These are phyloP conservation scores for Ericerus pela DNA, from an alignment of 1,140 invertebrate genomes.

Conservation along the genomic window DNA sequence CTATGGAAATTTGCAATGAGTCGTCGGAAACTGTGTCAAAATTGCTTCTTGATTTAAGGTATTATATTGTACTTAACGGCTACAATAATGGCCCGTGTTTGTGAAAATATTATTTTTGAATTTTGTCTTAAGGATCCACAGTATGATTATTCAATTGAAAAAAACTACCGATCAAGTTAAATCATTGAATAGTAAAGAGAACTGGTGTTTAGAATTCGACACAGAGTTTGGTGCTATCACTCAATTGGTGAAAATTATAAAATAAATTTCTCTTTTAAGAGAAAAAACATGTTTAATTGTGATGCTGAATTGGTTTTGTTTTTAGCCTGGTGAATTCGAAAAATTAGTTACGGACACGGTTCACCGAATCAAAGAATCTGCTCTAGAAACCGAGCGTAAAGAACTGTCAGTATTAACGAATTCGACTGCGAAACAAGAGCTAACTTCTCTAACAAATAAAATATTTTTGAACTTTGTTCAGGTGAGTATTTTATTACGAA, in stretches of 20 bases:
- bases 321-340: constrained; percentile 69
- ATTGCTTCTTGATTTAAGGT: constrained; percentile 70
- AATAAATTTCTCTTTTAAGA: too few species aligned
- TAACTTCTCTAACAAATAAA: constrained; percentile 52
- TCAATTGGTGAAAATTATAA: constrained; percentile 45
- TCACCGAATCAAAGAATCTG: constrained; percentile 70
- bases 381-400: constrained; percentile 53
- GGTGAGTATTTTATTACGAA: too few species aligned
- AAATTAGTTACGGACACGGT: constrained; percentile 66
- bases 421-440: constrained; percentile 43
- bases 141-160: constrained; percentile 69
- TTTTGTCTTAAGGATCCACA: constrained; percentile 47
- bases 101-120: constrained; percentile 10
- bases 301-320: constrained; percentile 24
- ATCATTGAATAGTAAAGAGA: constrained; percentile 62
- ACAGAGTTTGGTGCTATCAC: constrained; percentile 67
- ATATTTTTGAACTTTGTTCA: constrained; percentile 40
- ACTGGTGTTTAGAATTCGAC: constrained; percentile 73
- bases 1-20: constrained; percentile 62
- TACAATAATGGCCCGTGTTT: not conserved
- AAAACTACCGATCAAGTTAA: constrained; percentile 66
- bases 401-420: constrained; percentile 50
- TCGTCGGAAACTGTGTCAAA: constrained; percentile 66
- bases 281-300: constrained; percentile 13
- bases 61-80: constrained; percentile 10